Base-by-base conservation (phyloP, 2,113 vertebrate genomes). In the Elanus axillaris region DNA sequence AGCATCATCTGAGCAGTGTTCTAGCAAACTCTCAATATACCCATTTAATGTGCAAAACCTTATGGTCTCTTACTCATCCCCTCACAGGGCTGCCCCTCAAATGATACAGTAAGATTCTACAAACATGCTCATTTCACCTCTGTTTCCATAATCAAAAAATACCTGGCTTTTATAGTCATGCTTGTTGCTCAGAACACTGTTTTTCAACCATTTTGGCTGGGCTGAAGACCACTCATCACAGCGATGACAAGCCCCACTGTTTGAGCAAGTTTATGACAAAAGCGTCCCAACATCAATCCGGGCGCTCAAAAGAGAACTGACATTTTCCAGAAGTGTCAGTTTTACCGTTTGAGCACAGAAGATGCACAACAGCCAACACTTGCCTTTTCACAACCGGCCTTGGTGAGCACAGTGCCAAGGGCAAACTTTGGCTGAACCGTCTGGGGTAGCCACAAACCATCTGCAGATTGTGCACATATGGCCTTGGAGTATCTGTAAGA, bases 311-410 rank as follows among this genome's bases (percentile, higher is more conserved):
- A 56, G 23, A 83, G 34, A 27, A 42, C 59, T 48, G 74, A 64
- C 2, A 1, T 64, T 79, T 83, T 40, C 21, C 38, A 64, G 48
- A 68, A 72, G 31, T 6, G 23, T 67, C 58, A 79, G 29, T 86
- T 83, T 69, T n/a, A 79, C 48, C 1, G 0, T 5, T 42, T 0
- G 4, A 90, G 60, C 0, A 1, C 38, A 21, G 31, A 62, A 71
- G 55, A 82, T 0, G 0, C 32, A 29, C n/a, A 68, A 40, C 38
- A 83, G 48, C 48, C 75, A 91, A 86, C 5, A 9, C 7, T 12
- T 56, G 71, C 26, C 50, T 86, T 47, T 73, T 86, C 56, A 69
- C 69, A 75, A 34, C 6, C 1, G 16, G 77, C 56, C 52, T 27
- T n/a, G 34, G 66, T 0, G 0, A 91, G 42, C 48, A 34, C 18